Conservation (phyloP, 2,797 vertebrate genomes). For the Syngnathus acus region DNA sequence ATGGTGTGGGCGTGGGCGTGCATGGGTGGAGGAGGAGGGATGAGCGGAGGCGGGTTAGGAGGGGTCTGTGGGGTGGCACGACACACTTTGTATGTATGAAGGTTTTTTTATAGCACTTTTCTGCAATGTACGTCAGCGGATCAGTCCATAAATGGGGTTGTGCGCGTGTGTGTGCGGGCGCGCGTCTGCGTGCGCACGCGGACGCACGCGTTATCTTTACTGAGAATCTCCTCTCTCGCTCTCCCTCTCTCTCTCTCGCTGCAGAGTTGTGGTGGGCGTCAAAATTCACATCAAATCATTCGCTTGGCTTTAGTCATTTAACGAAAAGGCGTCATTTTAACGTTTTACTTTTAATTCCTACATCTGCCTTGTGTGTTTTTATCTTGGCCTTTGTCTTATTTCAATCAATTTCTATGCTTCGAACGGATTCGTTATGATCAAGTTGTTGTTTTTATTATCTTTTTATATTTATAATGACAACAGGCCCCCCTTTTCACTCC, state of each 20-base stretch:
- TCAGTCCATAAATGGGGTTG: constrained; percentile 80
- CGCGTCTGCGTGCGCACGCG: constrained; percentile 48
- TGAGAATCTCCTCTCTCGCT: constrained; percentile 73
- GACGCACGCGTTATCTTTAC: constrained; percentile 72
- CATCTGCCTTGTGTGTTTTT: background rate
- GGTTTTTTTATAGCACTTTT: constrained; percentile 81
- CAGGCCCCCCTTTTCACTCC: background rate
- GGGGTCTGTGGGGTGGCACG: constrained; percentile 76
- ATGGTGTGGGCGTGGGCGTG: constrained; percentile 72
- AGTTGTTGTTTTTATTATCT: background rate
- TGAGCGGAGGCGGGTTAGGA: constrained; percentile 63
- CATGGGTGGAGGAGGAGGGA: constrained; percentile 60
- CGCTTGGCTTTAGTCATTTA: constrained; percentile 29
- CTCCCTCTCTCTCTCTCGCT: constrained; percentile 26
- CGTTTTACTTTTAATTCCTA: background rate
- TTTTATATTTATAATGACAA: constrained; percentile 1
- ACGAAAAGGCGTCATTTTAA: constrained; percentile 1
- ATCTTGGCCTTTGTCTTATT: constrained; percentile 3
- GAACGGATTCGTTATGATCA: background rate
- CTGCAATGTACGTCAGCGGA: constrained; percentile 84
- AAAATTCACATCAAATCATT: constrained; percentile 63
- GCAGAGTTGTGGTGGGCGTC: constrained; percentile 78
- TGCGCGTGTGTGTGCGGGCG: constrained; percentile 64
- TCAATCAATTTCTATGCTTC: background rate
- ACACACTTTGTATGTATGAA: constrained; percentile 83